Evolutionary conservation across 2,113 vertebrate species (phyloP), one percentile per base, ranked within the genome.

Genomic region (Ia io): DNA sequence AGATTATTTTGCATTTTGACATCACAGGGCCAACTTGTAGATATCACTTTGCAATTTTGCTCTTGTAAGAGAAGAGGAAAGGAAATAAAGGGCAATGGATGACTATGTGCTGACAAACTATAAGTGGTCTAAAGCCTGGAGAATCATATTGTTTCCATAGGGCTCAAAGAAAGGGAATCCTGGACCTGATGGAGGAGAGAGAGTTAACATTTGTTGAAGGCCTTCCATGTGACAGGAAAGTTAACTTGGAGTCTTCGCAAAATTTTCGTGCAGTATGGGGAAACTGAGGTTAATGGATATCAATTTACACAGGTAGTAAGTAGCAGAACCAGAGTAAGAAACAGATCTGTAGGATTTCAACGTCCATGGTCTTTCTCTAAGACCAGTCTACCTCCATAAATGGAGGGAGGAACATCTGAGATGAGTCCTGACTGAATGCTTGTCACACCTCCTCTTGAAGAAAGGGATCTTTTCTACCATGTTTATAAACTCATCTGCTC

Each of bases 11-110:
- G 69, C 32, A 6, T 84, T 93, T 67, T 63, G 82, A 35, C 40
- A 89, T 77, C 74, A 93, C 56, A 82, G 32, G 23, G 6, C 74
- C 40, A 63, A 78, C 11, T n/a, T 95, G 18, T 49, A 93, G 35
- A 47, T 78, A 80, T 47, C 37, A 86, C 28, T 77, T 93, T 74
- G 9, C 22, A 97, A 67, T 85, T 93, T 59, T 93, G 8, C n/a
- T 71, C 23, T n/a, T 78, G 3, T 59, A 59, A 94, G 9, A 32
- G 17, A 71, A 77, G 47, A 74, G 30, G 17, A 71, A 73, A 71
- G 12, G 4, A 20, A 77, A 65, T 77, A 76, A 89, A 88, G 9
- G 14, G 11, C 37, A 5, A 70, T 35, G 53, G 49, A 47, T 1
- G 5, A 49, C 53, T 76, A 25, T 73, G 79, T 70, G 69, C 9